Base-by-base conservation (phyloP, 2,797 vertebrate species). In the Chloroceryle inda region DNA sequence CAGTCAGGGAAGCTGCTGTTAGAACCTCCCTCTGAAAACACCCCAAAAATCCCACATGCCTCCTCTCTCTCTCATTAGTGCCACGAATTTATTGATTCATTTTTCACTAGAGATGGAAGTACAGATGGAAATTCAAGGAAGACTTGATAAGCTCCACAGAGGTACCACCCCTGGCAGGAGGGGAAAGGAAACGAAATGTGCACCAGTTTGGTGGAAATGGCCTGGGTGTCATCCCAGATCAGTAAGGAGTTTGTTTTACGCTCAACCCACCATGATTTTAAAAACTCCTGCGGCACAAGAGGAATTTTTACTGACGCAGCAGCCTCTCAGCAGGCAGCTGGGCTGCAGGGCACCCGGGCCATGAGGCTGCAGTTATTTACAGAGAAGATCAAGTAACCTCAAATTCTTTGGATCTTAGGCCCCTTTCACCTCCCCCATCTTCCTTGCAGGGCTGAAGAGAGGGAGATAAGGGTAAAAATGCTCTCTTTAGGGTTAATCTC, bases 351-450 rank as follows among this genome's bases (percentile, higher is more conserved):
- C 87, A 45, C 63, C 73, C 78, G 40, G 45, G 92, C 72, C 83
- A 68, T 68, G 47, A 76, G 55, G 88, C 3, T 8, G 66, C 61
- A 86, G 84, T 94, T 95, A 92, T 86, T 94, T 86, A 84, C 87
- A 92, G 78, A 89, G 77, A 74, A 73, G 67, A 94, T 75, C 82
- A 81, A 96, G 67, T 75, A 89, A 61, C 71, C 66, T 88, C 69
- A 67, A 86, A 69, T 81, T 91, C 95, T 79, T 86, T 79, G 16
- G 20, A 52, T 72, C 31, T 91, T 33, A 37, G 62, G 16, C 47
- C 26, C 29, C 37, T 88, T 95, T 88, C 59, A 76, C 69, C 23
- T 84, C 47, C 59, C 38, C 50, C 69, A 58, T 14, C 35, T 50
- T 72, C 55, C 26, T 88, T 82, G 81, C 26, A 53, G 33, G 19